Conservation (phyloP, 2,888 invertebrate genomes). For the Quadriops clusia region DNA sequence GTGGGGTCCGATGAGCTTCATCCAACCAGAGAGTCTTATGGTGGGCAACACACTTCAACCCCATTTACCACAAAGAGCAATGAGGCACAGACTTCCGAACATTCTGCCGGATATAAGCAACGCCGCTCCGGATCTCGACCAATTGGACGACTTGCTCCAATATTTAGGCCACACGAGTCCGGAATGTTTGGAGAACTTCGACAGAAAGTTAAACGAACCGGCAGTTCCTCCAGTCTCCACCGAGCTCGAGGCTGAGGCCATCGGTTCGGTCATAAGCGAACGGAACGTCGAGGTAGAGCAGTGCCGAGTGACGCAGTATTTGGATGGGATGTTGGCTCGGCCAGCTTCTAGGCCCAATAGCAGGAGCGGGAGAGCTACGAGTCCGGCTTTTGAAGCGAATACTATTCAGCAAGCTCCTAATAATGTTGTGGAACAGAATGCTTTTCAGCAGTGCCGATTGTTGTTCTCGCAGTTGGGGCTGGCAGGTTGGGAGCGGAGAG, state of each 20-base stretch:
- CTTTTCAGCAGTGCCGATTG: constrained; percentile 76
- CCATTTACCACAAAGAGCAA: constrained; percentile 49
- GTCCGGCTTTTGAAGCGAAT: constrained; percentile 16
- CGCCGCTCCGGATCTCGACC: constrained; percentile 79
- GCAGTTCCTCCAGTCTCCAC: constrained; percentile 54
- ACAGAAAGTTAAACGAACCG: constrained; percentile 67
- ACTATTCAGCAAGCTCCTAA: constrained; percentile 17
- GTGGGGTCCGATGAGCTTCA: constrained; percentile 22
- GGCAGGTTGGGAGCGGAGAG: constrained; percentile 78
- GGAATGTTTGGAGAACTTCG: constrained; percentile 61
- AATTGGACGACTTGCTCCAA: constrained; percentile 78
- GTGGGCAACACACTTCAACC: constrained; percentile 22
- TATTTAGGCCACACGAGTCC: constrained; percentile 89
- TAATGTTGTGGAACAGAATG: constrained; percentile 24
- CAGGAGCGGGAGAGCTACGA: constrained; percentile 16
- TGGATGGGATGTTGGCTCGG: constrained; percentile 29
- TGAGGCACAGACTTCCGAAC: constrained; percentile 60
- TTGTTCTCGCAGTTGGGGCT: constrained; percentile 87
- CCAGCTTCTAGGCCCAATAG: constrained; percentile 27
- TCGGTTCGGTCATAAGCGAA: constrained; percentile 74
- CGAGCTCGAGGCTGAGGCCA: constrained; percentile 73
- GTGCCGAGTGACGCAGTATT: constrained; percentile 24
- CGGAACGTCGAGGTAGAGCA: constrained; percentile 73
- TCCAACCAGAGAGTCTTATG: constrained; percentile 32
- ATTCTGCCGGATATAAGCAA: constrained; percentile 71